Percentiles rank a stretch among this genome's conserved stretches.
These are phyloP conservation scores for Coluber constrictor DNA, from an alignment of 2,797 vertebrate species.

Conservation along the genomic window DNA sequence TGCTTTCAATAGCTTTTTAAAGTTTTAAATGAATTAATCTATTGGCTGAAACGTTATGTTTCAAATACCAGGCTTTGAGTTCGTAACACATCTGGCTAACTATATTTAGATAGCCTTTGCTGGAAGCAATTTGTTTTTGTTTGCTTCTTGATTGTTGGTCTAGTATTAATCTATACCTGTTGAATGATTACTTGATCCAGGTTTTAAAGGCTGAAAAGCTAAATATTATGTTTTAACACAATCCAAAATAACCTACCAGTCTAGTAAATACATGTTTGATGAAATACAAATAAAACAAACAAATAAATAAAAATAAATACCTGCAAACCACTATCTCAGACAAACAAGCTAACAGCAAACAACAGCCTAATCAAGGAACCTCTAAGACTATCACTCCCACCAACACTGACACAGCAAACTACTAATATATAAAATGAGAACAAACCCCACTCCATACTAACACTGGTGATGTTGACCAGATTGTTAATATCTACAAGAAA, in stretches of 20 bases:
- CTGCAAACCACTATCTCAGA: background rate
- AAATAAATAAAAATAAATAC: background rate
- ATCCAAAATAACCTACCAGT: background rate
- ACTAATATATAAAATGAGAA: background rate
- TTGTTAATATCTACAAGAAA: background rate
- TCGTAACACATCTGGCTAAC: background rate
- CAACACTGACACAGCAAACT: background rate
- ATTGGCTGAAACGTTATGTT: background rate
- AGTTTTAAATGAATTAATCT: background rate
- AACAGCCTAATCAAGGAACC: background rate
- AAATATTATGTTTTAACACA: background rate
- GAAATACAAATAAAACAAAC: no score
- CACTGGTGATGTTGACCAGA: background rate
- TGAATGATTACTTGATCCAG: background rate
- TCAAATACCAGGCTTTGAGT: background rate
- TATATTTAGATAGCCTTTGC: background rate
- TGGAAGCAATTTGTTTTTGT: background rate
- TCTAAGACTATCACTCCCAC: background rate
- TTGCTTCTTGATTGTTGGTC: background rate
- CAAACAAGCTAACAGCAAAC: background rate
- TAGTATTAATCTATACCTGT: background rate
- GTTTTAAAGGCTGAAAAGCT: background rate
- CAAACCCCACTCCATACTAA: background rate
- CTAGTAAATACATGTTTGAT: background rate
- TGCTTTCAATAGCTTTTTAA: background rate